These are phyloP conservation scores for Spialia ferax DNA, from an alignment of 2,888 invertebrate genomes.

Conservation along the genomic window DNA sequence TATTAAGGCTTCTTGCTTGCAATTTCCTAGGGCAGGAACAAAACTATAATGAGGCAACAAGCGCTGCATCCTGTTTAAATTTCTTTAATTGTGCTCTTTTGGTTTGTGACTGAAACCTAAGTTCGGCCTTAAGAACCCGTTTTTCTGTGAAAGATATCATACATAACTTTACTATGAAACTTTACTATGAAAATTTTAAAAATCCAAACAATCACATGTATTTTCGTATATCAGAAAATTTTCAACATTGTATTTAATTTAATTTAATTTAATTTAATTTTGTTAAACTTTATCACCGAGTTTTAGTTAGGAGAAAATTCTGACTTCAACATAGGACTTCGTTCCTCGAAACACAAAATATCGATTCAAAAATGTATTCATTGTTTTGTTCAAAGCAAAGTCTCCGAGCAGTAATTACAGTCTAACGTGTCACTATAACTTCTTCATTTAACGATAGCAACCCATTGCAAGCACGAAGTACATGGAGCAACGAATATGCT, in stretches of 20 bases:
- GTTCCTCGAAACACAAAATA: neutral
- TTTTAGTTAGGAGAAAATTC: neutral
- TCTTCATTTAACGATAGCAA: conserved; percentile 37
- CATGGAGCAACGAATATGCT: conserved; percentile 8
- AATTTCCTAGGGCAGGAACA: conserved; percentile 34
- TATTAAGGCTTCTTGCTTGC: conserved; percentile 39
- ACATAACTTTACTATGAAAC: too few relatives aligned
- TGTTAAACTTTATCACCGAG: too few relatives aligned
- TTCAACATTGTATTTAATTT: too few relatives aligned
- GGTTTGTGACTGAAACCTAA: neutral
- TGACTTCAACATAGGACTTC: neutral
- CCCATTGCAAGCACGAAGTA: conserved; percentile 36
- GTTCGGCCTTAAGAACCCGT: neutral
- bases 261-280: too few relatives aligned
- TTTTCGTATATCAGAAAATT: too few relatives aligned
- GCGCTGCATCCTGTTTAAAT: conserved; percentile 35
- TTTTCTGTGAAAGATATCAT: too few relatives aligned
- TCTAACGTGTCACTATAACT: conserved; percentile 36
- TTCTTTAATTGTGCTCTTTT: conserved; percentile 38
- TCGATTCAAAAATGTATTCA: neutral
- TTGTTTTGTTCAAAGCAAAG: conserved; percentile 11
- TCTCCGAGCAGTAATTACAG: conserved; percentile 26
- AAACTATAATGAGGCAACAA: conserved; percentile 38
- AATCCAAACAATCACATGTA: too few relatives aligned
- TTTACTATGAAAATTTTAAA: too few relatives aligned